A percentile compares a stretch with the other conserved stretches of the same genome.
phyloP scores from a whole-genome alignment of 2,797 vertebrate genomes.

The Acridotheres tristis region DNA sequence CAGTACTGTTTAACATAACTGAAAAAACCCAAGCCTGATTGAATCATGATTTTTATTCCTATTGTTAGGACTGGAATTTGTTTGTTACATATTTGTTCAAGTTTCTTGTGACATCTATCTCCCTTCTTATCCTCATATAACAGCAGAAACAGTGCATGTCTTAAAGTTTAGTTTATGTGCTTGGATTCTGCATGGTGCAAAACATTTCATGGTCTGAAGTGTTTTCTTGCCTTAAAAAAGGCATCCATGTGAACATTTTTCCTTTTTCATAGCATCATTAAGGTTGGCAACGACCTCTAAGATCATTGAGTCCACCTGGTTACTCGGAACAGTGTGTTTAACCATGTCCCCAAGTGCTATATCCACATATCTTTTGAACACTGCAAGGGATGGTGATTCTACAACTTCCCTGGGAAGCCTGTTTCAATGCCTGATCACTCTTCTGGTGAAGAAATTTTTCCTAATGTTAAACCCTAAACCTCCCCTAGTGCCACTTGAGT shows the following conservation, averaged over 20 bases:
- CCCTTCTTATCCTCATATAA: neutral
- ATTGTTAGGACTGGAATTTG: neutral
- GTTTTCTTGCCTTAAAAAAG: neutral
- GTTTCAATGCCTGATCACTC: neutral
- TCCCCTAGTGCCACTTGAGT: neutral
- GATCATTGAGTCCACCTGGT: neutral
- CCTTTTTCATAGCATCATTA: neutral
- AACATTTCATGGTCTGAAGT: neutral
- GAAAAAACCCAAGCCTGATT: neutral
- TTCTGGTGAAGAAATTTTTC: neutral
- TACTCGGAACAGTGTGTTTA: neutral
- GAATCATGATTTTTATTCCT: neutral
- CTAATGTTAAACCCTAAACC: neutral
- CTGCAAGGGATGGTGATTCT: neutral
- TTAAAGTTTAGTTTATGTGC: neutral
- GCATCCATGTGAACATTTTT: neutral
- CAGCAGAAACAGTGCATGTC: neutral
- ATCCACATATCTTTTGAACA: rapidly evolving
- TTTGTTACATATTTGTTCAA: neutral
- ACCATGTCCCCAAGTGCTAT: rapidly evolving
- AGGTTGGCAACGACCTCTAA: neutral
- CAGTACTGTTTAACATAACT: neutral
- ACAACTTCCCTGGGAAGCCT: neutral
- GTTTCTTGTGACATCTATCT: neutral
- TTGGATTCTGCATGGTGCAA: neutral